Conservation (phyloP, 2,113 vertebrate genomes). For the Sclerurus mexicanus region DNA sequence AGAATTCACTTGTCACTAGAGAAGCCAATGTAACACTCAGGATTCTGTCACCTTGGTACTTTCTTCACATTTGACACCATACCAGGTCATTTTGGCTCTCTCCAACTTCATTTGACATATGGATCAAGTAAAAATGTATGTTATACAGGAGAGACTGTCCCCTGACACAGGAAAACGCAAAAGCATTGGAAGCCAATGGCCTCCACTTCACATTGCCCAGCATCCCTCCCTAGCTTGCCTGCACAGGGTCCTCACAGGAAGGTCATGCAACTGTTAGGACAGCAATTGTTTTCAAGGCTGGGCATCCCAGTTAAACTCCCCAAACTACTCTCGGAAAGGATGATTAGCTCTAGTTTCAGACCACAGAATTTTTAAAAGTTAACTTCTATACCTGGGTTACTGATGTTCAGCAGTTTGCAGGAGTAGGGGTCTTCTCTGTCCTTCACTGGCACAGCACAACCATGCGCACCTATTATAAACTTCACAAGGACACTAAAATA, state of each 20-base stretch:
- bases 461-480: constrained; percentile 91
- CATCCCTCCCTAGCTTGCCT: neutral
- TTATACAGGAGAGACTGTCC: neutral
- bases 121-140: neutral
- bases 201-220: neutral
- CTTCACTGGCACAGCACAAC: constrained; percentile 90
- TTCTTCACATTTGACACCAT: neutral
- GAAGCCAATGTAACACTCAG: neutral
- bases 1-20: neutral
- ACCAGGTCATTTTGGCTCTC: neutral
- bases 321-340: neutral
- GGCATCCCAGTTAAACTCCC: neutral
- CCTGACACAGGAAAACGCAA: neutral
- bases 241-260: neutral
- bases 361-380: neutral
- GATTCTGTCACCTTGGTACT: neutral
- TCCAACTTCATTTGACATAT: neutral
- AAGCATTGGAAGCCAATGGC: neutral
- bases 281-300: neutral
- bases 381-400: constrained; percentile 80
- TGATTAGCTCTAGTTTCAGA: neutral
- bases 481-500: constrained; percentile 90
- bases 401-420: constrained; percentile 92
- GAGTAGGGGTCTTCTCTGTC: constrained; percentile 95
- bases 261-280: neutral